Evolutionary conservation across 2,888 invertebrate species (phyloP).

Genomic region (Agrochola lota): DNA sequence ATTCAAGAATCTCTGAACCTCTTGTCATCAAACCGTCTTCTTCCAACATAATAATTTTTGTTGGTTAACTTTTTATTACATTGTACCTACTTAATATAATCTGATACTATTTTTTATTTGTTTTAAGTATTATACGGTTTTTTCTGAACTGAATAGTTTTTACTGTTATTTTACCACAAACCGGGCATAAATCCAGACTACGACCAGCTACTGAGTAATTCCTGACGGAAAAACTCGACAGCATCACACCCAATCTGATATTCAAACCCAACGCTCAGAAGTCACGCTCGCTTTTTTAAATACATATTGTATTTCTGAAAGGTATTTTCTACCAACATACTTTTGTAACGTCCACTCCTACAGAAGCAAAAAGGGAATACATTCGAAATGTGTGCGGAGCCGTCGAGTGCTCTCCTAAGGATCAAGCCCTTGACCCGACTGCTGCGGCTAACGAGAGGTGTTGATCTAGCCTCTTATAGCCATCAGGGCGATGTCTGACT

Average conservation of each 20-base stretch:
- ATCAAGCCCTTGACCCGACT: conserved; percentile 48
- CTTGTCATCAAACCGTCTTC: no score
- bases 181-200: background rate
- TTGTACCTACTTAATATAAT: no score
- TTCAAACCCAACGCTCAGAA: background rate
- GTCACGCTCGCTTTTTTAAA: no score
- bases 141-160: no score
- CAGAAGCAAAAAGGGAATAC: conserved; percentile 22
- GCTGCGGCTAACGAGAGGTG: conserved; percentile 50
- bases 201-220: background rate
- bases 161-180: background rate
- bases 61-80: no score
- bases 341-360: background rate
- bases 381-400: background rate
- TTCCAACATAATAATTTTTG: no score
- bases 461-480: conserved; percentile 49
- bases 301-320: background rate
- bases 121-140: no score
- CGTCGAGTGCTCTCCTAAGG: conserved; percentile 23
- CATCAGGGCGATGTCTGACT: conserved; percentile 6
- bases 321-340: background rate
- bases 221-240: background rate
- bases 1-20: no score
- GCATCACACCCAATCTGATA: background rate
- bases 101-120: no score